These are phyloP conservation scores for Trissolcus basalis DNA, from an alignment of 1,140 invertebrate species.

Conservation along the genomic window DNA sequence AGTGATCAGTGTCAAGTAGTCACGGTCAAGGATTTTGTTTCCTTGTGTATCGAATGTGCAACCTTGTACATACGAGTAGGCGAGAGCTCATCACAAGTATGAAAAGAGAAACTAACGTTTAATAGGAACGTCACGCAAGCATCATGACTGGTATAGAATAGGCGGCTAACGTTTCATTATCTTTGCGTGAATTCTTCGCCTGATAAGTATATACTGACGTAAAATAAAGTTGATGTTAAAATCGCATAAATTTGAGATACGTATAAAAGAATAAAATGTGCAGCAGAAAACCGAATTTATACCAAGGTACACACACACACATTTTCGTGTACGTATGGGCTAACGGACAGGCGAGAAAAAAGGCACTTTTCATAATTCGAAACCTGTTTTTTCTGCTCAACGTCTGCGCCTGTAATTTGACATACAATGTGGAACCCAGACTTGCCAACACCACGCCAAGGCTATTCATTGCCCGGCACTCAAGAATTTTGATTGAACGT, in stretches of 20 bases:
- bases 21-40: constrained; percentile 58
- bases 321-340: constrained; percentile 14
- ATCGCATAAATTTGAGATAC: constrained; percentile 44
- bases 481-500: constrained; percentile 3
- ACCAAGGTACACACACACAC: too few relatives aligned
- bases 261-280: constrained; percentile 47
- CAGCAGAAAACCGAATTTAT: constrained; percentile 39
- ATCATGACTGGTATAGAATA: constrained; percentile 58
- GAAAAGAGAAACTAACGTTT: constrained; percentile 61
- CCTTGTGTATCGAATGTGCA: constrained; percentile 44
- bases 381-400: constrained; percentile 10
- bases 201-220: constrained; percentile 61
- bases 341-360: constrained; percentile 1
- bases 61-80: constrained; percentile 53
- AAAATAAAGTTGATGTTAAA: constrained; percentile 58
- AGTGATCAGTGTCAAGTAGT: constrained; percentile 51
- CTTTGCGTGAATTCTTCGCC: constrained; percentile 60
- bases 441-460: not conserved
- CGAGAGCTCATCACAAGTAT: constrained; percentile 51
- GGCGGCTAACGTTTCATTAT: constrained; percentile 60
- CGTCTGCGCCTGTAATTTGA: not conserved
- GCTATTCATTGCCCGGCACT: not conserved
- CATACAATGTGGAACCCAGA: constrained; percentile 5
- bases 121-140: constrained; percentile 59
- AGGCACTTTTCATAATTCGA: constrained; percentile 25